Conservation (phyloP, 2,113 vertebrate species). For the Campylomormyrus numenius region DNA sequence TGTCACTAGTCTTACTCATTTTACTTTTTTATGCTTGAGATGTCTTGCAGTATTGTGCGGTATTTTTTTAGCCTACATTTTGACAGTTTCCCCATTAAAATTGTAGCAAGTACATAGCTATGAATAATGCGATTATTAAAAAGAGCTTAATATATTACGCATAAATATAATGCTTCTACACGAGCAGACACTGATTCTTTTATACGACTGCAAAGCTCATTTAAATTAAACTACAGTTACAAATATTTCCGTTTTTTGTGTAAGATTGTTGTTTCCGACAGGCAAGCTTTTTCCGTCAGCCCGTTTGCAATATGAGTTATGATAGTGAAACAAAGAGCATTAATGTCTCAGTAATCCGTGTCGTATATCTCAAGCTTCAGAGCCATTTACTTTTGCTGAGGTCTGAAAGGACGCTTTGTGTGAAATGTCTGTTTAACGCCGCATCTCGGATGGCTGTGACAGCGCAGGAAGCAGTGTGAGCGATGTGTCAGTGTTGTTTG, state of each 20-base stretch:
- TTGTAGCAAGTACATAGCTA: background rate
- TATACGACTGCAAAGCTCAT: background rate
- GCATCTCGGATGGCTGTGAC: conserved; percentile 23
- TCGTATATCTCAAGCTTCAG: background rate
- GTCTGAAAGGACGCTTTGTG: conserved; percentile 9
- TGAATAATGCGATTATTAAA: background rate
- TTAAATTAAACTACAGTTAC: background rate
- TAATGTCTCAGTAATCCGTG: background rate
- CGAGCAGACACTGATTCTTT: background rate
- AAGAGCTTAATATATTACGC: background rate
- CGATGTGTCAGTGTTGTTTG: conserved; percentile 18
- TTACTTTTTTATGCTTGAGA: background rate
- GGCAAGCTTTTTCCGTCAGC: background rate
- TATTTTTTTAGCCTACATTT: background rate
- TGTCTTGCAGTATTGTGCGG: background rate
- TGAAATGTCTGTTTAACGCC: conserved; percentile 1
- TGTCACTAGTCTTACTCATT: background rate
- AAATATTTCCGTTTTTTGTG: background rate
- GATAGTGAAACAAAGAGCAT: background rate
- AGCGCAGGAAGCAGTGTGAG: conserved; percentile 18
- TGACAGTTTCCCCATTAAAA: background rate
- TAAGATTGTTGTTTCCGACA: background rate
- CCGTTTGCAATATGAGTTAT: background rate
- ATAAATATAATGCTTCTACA: background rate
- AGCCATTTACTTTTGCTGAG: background rate